These are phyloP conservation scores for Sceloporus undulatus DNA, from an alignment of 2,113 vertebrate species.

Conservation along the genomic window DNA sequence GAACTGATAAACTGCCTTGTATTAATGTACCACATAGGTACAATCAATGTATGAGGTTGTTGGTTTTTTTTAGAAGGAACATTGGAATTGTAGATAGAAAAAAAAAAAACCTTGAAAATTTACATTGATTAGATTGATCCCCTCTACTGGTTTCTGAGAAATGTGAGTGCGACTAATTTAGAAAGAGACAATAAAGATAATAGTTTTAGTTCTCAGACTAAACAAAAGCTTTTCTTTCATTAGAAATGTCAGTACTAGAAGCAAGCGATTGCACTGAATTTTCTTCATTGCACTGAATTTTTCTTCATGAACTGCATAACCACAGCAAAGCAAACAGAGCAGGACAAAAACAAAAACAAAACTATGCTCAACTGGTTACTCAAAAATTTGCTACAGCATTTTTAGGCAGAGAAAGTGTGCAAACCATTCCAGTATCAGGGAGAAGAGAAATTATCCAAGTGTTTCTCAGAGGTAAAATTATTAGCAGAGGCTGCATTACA, in stretches of 20 bases:
- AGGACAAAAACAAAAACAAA: background rate
- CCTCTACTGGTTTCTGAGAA: background rate
- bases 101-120: constrained; percentile 4
- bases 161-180: background rate
- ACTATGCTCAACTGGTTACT: background rate
- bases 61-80: constrained; percentile 36
- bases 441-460: too few species aligned
- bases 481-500: too few species aligned
- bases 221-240: background rate
- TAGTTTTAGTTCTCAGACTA: too few species aligned
- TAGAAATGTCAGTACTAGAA: background rate
- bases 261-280: background rate
- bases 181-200: too few species aligned
- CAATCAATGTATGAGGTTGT: constrained; percentile 37
- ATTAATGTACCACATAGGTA: constrained; percentile 37
- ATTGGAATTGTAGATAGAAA: constrained; percentile 1
- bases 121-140: constrained; percentile 43
- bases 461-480: too few species aligned
- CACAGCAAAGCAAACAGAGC: background rate
- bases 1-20: constrained; percentile 47
- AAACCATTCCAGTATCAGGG: too few species aligned
- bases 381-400: background rate
- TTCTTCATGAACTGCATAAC: background rate
- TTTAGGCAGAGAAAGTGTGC: too few species aligned
- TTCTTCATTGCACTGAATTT: background rate